Evolutionary conservation across 1,140 invertebrate species (phyloP).

Genomic region (Rhyzopertha dominica): DNA sequence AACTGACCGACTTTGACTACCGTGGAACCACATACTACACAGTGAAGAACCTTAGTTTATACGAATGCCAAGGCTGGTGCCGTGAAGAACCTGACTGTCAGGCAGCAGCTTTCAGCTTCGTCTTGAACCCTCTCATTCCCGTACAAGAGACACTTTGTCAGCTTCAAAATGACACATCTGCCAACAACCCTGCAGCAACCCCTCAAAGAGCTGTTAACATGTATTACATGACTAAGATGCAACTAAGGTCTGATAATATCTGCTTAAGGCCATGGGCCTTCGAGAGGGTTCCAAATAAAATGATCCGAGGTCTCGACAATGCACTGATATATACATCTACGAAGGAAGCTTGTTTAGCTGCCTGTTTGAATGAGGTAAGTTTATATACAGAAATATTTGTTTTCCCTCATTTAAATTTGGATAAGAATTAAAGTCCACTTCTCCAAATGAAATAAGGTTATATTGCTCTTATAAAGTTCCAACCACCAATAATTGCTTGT

Average conservation of each 20-base stretch:
- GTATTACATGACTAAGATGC: constrained; percentile 93
- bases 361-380: constrained; percentile 83
- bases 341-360: constrained; percentile 87
- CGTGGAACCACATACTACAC: constrained; percentile 87
- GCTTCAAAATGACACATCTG: constrained; percentile 86
- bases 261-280: constrained; percentile 89
- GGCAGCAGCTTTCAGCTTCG: constrained; percentile 86
- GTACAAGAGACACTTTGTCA: constrained; percentile 89
- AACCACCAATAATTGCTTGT: too few relatives aligned
- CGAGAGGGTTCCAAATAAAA: constrained; percentile 87
- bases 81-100: constrained; percentile 86
- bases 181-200: constrained; percentile 76
- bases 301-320: constrained; percentile 84
- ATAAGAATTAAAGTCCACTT: too few relatives aligned
- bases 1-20: constrained; percentile 88
- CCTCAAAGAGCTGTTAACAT: constrained; percentile 81
- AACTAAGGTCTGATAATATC: constrained; percentile 85
- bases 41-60: constrained; percentile 84
- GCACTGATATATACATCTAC: constrained; percentile 89
- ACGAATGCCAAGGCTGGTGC: constrained; percentile 94
- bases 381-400: too few relatives aligned
- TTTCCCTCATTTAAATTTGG: too few relatives aligned
- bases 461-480: too few relatives aligned
- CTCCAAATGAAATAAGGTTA: too few relatives aligned
- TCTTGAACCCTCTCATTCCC: constrained; percentile 84